phyloP scores from a whole-genome alignment of 30 jellyfish, hydroid and myxozoan species.

The Phacellophora camtschatica region DNA sequence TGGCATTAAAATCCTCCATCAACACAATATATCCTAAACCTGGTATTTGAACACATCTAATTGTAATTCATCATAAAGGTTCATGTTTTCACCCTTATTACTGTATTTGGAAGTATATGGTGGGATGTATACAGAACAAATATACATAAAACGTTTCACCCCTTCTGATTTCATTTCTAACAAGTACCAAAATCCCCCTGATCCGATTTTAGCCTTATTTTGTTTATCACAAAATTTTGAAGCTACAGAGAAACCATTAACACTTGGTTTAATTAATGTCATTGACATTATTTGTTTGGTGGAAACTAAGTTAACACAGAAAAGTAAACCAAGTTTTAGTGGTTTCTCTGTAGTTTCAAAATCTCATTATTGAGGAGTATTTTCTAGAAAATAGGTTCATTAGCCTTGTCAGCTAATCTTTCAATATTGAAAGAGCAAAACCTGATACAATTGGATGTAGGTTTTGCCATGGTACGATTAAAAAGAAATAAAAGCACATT shows the following conservation, averaged over 20 bases:
- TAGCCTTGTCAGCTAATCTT: neutral
- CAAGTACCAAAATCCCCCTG: neutral
- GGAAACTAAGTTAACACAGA: too few relatives aligned
- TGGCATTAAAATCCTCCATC: neutral
- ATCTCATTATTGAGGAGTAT: too few relatives aligned
- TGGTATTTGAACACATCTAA: neutral
- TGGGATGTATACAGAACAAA: conserved; percentile 1
- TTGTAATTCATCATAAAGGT: neutral
- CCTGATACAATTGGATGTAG: neutral
- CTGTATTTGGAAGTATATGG: neutral
- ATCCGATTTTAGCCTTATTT: neutral
- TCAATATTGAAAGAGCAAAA: conserved; percentile 6
- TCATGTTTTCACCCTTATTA: neutral
- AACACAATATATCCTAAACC: neutral
- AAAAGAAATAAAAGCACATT: neutral
- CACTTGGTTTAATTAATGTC: too few relatives aligned
- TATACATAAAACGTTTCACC: neutral
- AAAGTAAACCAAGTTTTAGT: too few relatives aligned
- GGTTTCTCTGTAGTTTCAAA: too few relatives aligned
- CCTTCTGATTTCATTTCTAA: neutral
- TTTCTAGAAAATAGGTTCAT: neutral
- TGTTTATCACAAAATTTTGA: neutral
- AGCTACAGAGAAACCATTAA: neutral
- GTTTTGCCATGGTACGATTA: neutral
- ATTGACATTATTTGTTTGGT: too few relatives aligned